Evolutionary conservation across 2,113 vertebrate species (phyloP).

Genomic region (Phrynocephalus versicolor): DNA sequence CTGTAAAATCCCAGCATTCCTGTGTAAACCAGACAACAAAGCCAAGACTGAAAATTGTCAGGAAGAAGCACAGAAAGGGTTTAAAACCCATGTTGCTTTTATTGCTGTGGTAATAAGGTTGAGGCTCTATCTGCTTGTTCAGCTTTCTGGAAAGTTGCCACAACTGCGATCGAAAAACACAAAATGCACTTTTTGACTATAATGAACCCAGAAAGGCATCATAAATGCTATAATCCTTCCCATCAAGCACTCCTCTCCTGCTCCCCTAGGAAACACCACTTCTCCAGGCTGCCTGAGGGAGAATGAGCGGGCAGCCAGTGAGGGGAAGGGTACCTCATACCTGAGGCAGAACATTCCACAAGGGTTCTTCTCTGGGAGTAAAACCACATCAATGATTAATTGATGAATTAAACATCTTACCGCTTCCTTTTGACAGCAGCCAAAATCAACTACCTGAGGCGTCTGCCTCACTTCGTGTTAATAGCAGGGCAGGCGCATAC

Average conservation of each 20-base stretch:
- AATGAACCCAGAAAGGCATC: constrained; percentile 20
- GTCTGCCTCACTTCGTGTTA: not conserved
- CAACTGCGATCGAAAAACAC: constrained; percentile 17
- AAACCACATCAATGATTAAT: not conserved
- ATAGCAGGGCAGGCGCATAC: not conserved
- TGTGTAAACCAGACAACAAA: constrained; percentile 26
- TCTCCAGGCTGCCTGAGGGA: not conserved
- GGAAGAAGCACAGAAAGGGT: not conserved
- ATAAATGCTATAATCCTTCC: constrained; percentile 34
- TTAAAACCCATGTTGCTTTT: no score
- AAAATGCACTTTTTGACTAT: constrained; percentile 30
- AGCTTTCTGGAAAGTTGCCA: not conserved
- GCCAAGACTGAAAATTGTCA: not conserved
- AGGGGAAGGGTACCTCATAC: not conserved
- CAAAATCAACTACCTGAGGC: not conserved
- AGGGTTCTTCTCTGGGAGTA: not conserved
- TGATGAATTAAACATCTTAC: not conserved
- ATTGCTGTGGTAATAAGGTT: not conserved
- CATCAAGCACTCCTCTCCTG: constrained; percentile 6
- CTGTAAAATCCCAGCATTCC: not conserved
- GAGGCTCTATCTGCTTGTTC: not conserved
- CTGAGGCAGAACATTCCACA: not conserved
- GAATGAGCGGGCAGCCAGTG: no score
- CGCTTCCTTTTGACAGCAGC: not conserved
- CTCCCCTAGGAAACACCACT: not conserved